Evolutionary conservation across 2,797 vertebrate genomes (phyloP), one percentile per base, ranked within the genome.

Genomic region (Carcharodon carcharias): DNA sequence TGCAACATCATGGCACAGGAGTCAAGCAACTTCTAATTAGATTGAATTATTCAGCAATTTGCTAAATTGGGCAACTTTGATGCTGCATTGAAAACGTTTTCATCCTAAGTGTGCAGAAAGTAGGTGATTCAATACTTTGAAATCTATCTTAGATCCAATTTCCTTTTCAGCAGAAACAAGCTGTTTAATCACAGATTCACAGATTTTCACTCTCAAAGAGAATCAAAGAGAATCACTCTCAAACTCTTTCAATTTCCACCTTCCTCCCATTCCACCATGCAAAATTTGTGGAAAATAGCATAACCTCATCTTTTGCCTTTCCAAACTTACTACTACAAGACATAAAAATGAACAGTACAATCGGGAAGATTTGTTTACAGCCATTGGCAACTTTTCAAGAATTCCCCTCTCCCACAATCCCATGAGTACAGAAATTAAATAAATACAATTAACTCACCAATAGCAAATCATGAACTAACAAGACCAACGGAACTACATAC

Each of bases 351-450:
- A 92, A n/a, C 89, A 92, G 21, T 45, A 21, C 40, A 93, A 65
- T 67, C 26, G 61, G 61, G 61, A 93, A 45, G 91, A 67, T 93
- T 93, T 93, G 91, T 45, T 93, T 93, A n/a, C 28, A 93, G n/a
- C 67, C 21, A 67, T 45, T 45, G 21, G n/a, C 61, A 93, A 8
- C n/a, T 1, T 65, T 67, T 67, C 91, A 67, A 93, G 18, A 67
- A 45, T 23, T 45, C 91, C n/a, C 21, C 63, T 93, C 91, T 67
- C n/a, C 40, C 63, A 93, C 18, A 45, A 26, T 45, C n/a, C 61
- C 61, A 50, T 67, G 61, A 67, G 7, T 45, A 93, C 40, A 45
- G 7, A 93, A 93, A 93, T 93, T 93, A 93, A 93, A 93, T 67
- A 93, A 93, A 93, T 93, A 23, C n/a, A 93, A 93, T 26, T 67